Conservation (phyloP, 2,797 vertebrate genomes). For the Muraenolepis orangiensis region DNA sequence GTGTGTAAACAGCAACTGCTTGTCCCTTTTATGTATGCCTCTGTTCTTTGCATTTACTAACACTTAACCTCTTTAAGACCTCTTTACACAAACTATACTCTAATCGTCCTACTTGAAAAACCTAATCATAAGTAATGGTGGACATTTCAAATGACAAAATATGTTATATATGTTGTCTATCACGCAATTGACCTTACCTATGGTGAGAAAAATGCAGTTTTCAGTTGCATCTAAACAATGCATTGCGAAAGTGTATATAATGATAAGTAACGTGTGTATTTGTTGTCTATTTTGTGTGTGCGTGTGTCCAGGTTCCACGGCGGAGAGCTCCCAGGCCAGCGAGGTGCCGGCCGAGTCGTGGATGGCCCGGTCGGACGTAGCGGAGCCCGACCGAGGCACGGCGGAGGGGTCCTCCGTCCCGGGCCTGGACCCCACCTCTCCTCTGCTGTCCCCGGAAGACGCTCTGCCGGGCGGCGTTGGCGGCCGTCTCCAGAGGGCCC, state of each 20-base stretch:
- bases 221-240: background rate
- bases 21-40: background rate
- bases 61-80: background rate
- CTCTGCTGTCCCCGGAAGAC: too few species aligned
- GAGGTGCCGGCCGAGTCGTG: conserved; percentile 47
- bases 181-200: too few species aligned
- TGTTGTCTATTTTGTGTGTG: background rate
- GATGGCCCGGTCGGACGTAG: conserved; percentile 68
- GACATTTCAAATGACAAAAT: too few species aligned
- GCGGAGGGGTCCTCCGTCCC: conserved; percentile 71
- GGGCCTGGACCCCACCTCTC: conserved; percentile 69
- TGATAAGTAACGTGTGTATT: background rate
- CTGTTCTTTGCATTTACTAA: background rate
- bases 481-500: conserved; percentile 82
- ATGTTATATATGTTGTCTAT: too few species aligned
- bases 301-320: conserved; percentile 54
- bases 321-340: conserved; percentile 57
- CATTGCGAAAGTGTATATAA: background rate
- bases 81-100: background rate
- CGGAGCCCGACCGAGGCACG: conserved; percentile 68
- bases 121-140: too few species aligned
- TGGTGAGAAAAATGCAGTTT: background rate
- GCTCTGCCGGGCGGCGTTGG: conserved; percentile 81
- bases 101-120: too few species aligned
- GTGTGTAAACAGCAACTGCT: background rate